phyloP scores from a whole-genome alignment of 2,888 invertebrate genomes.

The Opisthograptis luteolata region DNA sequence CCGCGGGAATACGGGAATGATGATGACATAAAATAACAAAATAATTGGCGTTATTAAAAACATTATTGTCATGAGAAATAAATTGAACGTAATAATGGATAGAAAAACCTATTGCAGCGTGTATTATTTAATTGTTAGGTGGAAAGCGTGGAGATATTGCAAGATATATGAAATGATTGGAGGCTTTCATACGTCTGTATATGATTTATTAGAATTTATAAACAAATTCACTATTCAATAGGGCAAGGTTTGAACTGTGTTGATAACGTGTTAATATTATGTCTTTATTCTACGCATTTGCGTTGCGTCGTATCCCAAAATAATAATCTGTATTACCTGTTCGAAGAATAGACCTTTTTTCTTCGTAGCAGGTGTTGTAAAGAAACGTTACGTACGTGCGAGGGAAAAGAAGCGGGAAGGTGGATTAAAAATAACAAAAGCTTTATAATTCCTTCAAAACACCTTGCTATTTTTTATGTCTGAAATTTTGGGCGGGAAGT shows the following conservation, averaged over 20 bases:
- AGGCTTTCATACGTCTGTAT: background rate
- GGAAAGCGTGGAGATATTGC: slow-evolving; percentile 2
- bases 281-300: background rate
- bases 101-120: slow-evolving; percentile 34
- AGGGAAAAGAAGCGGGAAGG: slow-evolving; percentile 48
- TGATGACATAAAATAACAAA: slow-evolving; percentile 34
- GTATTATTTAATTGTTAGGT: slow-evolving; percentile 24
- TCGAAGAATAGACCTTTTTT: slow-evolving; percentile 39
- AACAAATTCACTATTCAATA: background rate
- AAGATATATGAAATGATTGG: slow-evolving; percentile 11
- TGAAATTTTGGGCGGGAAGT: slow-evolving; percentile 9
- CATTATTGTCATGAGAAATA: slow-evolving; percentile 43
- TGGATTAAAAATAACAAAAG: slow-evolving; percentile 36
- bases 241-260: background rate
- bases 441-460: slow-evolving; percentile 20
- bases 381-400: slow-evolving; percentile 54
- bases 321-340: slow-evolving; percentile 47
- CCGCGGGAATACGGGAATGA: slow-evolving; percentile 48
- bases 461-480: slow-evolving; percentile 35
- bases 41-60: slow-evolving; percentile 59
- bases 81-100: slow-evolving; percentile 31
- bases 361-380: slow-evolving; percentile 60
- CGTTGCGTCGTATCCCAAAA: slow-evolving; percentile 7
- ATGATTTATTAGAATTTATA: background rate
- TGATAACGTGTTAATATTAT: background rate